Evolutionary conservation across 2,113 vertebrate species (phyloP).

Genomic region (Osmerus mordax): DNA sequence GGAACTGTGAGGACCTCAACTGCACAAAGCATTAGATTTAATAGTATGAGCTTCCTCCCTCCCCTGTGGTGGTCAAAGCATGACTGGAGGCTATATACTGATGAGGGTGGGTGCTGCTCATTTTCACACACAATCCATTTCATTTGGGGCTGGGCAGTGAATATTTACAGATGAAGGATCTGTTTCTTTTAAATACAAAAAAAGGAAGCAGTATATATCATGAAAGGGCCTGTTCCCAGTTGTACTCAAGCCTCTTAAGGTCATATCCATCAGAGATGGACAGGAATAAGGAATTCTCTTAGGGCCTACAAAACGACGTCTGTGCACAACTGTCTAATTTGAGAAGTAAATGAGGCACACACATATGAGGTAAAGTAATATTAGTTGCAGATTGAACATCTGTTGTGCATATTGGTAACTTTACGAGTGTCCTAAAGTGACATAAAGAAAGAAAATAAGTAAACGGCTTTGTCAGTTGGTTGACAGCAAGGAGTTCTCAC

Average conservation of each 20-base stretch:
- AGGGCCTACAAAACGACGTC: constrained; percentile 15
- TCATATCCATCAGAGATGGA: constrained; percentile 40
- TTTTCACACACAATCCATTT: constrained; percentile 49
- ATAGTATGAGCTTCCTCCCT: constrained; percentile 21
- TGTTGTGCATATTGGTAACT: not conserved
- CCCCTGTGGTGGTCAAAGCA: constrained; percentile 34
- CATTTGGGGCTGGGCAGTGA: constrained; percentile 36
- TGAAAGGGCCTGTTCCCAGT: constrained; percentile 30
- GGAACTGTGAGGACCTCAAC: constrained; percentile 52
- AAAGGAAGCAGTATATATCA: constrained; percentile 41
- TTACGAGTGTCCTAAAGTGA: too few species aligned
- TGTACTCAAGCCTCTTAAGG: constrained; percentile 23
- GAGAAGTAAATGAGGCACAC: constrained; percentile 8
- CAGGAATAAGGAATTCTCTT: constrained; percentile 32
- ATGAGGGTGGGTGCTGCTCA: constrained; percentile 28
- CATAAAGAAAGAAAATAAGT: not conserved
- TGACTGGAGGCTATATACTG: constrained; percentile 53
- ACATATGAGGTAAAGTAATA: not conserved
- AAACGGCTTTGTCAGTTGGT: not conserved
- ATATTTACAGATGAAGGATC: constrained; percentile 44
- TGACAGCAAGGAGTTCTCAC: not conserved
- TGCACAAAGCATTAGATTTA: constrained; percentile 42
- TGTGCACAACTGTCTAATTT: constrained; percentile 17
- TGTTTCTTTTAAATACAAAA: constrained; percentile 47
- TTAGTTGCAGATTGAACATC: not conserved